Evolutionary conservation across 2,113 vertebrate species (phyloP).

Genomic region (Corythoichthys intestinalis): DNA sequence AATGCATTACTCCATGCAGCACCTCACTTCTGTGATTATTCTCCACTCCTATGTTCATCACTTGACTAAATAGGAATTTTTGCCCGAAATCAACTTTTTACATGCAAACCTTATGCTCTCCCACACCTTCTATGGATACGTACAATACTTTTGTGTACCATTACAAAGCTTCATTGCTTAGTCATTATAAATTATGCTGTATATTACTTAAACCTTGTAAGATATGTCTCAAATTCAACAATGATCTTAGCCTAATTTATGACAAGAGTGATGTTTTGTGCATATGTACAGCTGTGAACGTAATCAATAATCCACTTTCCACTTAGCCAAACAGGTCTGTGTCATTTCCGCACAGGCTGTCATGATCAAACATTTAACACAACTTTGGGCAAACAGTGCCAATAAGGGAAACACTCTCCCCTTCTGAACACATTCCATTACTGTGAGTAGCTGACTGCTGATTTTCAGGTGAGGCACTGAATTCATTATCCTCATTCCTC

Average conservation of each 20-base stretch:
- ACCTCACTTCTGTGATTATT: neutral
- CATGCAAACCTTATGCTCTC: too few species aligned
- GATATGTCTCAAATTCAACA: constrained; percentile 32
- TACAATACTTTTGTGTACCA: neutral
- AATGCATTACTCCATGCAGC: neutral
- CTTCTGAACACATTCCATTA: constrained; percentile 31
- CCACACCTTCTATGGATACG: too few species aligned
- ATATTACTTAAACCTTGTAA: constrained; percentile 38
- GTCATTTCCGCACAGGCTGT: constrained; percentile 11
- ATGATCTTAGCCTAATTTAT: constrained; percentile 45
- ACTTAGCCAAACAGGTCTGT: constrained; percentile 8
- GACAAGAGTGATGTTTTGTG: constrained; percentile 54
- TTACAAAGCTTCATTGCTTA: neutral
- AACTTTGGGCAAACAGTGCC: constrained; percentile 29
- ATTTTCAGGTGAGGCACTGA: constrained; percentile 58
- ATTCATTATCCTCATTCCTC: constrained; percentile 60
- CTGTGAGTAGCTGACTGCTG: constrained; percentile 40
- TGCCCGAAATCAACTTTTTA: too few species aligned
- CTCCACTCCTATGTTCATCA: neutral
- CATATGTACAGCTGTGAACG: neutral
- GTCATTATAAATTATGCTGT: constrained; percentile 17
- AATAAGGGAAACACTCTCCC: constrained; percentile 37
- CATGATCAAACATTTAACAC: constrained; percentile 29
- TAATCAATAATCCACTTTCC: constrained; percentile 24
- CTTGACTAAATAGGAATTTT: neutral